A percentile compares a stretch with the other conserved stretches of the same genome.
phyloP scores from a whole-genome alignment of 2,888 invertebrate species.

The Julus scandinavius region DNA sequence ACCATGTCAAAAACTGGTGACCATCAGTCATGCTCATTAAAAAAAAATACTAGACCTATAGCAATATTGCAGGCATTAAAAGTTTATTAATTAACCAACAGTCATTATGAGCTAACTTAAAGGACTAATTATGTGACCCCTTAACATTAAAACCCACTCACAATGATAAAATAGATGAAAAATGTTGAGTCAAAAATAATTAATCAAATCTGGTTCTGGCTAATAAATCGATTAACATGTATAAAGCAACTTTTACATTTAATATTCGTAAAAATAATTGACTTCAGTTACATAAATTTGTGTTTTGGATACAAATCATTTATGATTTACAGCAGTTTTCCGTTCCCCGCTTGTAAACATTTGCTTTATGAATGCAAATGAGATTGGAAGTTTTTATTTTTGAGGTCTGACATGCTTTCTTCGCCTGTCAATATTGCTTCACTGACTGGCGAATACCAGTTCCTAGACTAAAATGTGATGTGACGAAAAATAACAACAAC shows the following conservation, averaged over 20 bases:
- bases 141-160: conserved; percentile 10
- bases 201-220: not conserved
- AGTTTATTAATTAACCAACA: conserved; percentile 1
- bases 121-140: not conserved
- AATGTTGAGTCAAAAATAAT: not conserved
- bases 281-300: not conserved
- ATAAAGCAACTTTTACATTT: no score
- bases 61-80: not conserved
- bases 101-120: not conserved
- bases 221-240: not conserved
- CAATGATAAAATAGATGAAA: not conserved
- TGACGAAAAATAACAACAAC: not conserved
- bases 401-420: not conserved
- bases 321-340: not conserved
- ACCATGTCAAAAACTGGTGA: not conserved
- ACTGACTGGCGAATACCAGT: no score
- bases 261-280: conserved; percentile 15
- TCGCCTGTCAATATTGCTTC: no score
- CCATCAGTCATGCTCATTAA: conserved; percentile 26
- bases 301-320: not conserved
- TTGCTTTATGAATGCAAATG: not conserved
- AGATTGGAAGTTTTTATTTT: not conserved
- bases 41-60: not conserved
- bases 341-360: not conserved
- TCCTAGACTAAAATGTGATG: not conserved